Base-by-base conservation (phyloP, 2,113 vertebrate genomes). In the Hippoglossus stenolepis region DNA sequence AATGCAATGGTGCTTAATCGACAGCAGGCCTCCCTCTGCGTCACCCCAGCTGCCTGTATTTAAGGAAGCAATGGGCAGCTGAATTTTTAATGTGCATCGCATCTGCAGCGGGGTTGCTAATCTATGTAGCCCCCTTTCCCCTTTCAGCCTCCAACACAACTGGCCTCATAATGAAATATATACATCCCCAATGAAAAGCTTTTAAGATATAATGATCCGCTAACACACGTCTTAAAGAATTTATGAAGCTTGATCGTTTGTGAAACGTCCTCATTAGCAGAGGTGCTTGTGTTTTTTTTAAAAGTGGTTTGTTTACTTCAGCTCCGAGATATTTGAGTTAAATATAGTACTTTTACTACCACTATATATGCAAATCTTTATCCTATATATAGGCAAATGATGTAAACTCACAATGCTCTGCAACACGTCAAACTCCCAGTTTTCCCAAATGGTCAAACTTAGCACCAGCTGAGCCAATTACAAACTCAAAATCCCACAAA, bases 51-150 rank as follows among this genome's bases (percentile, higher is more conserved):
- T 60, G 69, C 60, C 28, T 87, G 78, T 84, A 70, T 75, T 89
- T 84, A 83, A 75, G 65, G 63, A 76, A 65, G 81, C 53, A 83
- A 85, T 74, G 65, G 58, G 69, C 71, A 75, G n/a, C 65, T 88
- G 68, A 77, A 90, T 89, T 70, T 85, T 87, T 87, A 62, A 89
- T 87, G 73, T 35, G 57, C 49, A 65, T 73, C 85, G 59, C 60
- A 69, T 79, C 68, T 59, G 67, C 56, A 67, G 70, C 53, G 26
- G 54, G 54, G 8, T 81, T 80, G 35, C 65, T 79, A 71, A 84
- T 84, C 43, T 51, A 10, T 56, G 64, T 40, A 51, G 23, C 51
- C 18, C 14, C 35, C 31, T 0, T 31, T 15, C 51, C 65, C 24
- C n/a, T 54, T 65, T 58, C 26, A 43, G 17, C 10, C n/a, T 40